Evolutionary conservation across 1,140 invertebrate genomes (phyloP), one percentile per base, ranked within the genome.

Genomic region (Megathymus violae): DNA sequence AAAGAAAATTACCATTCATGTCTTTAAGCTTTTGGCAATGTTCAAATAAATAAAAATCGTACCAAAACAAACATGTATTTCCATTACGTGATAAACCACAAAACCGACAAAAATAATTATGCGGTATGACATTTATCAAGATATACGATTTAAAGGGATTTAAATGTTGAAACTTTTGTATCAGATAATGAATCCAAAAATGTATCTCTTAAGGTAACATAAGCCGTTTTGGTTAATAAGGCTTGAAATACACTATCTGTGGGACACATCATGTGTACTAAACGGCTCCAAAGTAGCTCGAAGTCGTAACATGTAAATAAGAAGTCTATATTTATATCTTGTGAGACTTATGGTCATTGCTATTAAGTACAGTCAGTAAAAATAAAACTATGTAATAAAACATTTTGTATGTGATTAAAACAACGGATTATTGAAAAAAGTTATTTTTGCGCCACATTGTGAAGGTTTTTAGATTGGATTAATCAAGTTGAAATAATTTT

Each of bases 81-180:
- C 11, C 16, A 11, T 46, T 46, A 17, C 0, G 10, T 17, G n/a
- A 19, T 22, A 47, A 10, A 6, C 27, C 9, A 38, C 51, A 22
- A 54, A 54, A 54, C 51, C 31, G 51, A 54, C 34, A 54, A 3
- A 40, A 22, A 36, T 36, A 16, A 54, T 16, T 41, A 16, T 54
- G 51, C 3, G 7, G 7, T 31, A 31, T 31, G 7, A 31, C 27
- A 31, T 7, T 31, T 5, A 31, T 4, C 27, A 31, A 31, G 27
- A 31, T 31, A 31, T 31, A 31, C 27, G 7, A 9, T 7, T 5
- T 4, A 31, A 31, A 31, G 27, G 27, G 27, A 31, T 31, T 31
- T 31, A 9, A 31, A 31, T 31, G 7, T 31, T 31, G 27, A 3
- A 6, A 31, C 4, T 1, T 31, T 31, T 31, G 27, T 9, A 31